Evolutionary conservation across 2,113 vertebrate genomes (phyloP).

Genomic region (Alces alces): DNA sequence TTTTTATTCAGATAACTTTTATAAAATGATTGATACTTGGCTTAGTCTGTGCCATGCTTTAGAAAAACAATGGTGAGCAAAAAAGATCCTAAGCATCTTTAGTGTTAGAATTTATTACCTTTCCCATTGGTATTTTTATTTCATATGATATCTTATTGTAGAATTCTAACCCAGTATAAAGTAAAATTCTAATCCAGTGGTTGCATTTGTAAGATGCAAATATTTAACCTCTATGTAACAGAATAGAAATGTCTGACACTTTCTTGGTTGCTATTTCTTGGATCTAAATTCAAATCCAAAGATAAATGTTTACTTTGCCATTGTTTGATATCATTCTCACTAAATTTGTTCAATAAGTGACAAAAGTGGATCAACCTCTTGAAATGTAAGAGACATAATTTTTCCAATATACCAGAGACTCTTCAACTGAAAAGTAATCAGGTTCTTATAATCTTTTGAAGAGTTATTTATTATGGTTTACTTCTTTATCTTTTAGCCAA

Average conservation of each 20-base stretch:
- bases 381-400: neutral
- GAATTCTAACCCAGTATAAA: neutral
- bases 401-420: neutral
- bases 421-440: neutral
- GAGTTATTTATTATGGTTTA: neutral
- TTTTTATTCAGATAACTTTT: neutral
- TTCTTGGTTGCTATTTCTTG: neutral
- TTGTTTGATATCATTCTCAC: neutral
- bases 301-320: neutral
- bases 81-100: neutral
- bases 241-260: neutral
- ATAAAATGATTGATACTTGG: neutral
- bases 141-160: neutral
- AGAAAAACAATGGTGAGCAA: neutral
- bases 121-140: neutral
- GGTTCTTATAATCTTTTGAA: neutral
- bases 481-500: neutral
- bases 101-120: neutral
- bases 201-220: neutral
- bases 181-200: neutral
- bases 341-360: neutral
- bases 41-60: neutral
- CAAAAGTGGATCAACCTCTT: neutral
- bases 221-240: neutral
- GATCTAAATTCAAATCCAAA: neutral